These are phyloP conservation scores for Cyclargus thomasi DNA, from an alignment of 1,140 invertebrate genomes.

Conservation along the genomic window DNA sequence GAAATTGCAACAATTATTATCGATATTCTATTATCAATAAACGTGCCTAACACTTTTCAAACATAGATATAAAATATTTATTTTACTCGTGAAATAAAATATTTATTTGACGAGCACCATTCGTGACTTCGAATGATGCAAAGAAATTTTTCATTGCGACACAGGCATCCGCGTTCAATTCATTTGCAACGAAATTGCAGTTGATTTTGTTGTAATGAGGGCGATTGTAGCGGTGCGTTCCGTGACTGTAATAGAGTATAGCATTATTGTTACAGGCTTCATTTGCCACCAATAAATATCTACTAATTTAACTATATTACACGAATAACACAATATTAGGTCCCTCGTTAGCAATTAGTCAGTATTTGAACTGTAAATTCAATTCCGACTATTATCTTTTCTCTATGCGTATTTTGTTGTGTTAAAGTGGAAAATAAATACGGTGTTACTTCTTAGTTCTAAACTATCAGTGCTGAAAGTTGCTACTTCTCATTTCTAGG, in stretches of 20 bases:
- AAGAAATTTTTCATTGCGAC: conserved; percentile 41
- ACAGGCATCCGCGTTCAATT: conserved; percentile 32
- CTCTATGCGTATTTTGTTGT: no score
- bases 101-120: conserved; percentile 17
- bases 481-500: no score
- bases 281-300: conserved; percentile 25
- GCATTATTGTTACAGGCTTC: conserved; percentile 28
- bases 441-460: no score
- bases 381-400: neutral
- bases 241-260: conserved; percentile 45
- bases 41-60: no score
- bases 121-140: conserved; percentile 39
- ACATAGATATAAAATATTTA: no score
- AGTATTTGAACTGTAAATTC: neutral
- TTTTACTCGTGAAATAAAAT: conserved; percentile 10
- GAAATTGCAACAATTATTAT: no score
- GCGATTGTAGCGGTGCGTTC: conserved; percentile 38
- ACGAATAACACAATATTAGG: neutral
- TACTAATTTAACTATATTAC: conserved; percentile 8
- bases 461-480: no score
- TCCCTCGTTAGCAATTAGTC: neutral
- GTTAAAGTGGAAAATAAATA: no score
- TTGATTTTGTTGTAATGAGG: conserved; percentile 55
- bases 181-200: conserved; percentile 42
- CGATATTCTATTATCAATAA: no score